These are phyloP conservation scores for Pachliopta kotzebuea DNA, from an alignment of 2,888 invertebrate genomes.

Conservation along the genomic window DNA sequence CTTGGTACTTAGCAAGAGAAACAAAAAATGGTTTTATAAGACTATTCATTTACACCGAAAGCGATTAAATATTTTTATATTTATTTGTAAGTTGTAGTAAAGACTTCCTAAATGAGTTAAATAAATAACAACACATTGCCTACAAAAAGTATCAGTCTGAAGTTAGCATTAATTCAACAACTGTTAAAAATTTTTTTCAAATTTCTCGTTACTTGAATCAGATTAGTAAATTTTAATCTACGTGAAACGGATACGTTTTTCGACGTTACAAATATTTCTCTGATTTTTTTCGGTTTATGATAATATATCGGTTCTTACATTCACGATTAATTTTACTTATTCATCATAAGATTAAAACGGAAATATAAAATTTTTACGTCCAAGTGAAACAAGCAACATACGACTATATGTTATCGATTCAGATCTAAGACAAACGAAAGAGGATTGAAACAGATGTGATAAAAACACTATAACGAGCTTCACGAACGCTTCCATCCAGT, in stretches of 20 bases:
- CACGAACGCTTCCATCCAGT: conserved; percentile 29
- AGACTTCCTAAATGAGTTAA: too few relatives aligned
- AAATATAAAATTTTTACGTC: neutral
- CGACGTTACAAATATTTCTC: too few relatives aligned
- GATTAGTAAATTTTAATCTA: too few relatives aligned
- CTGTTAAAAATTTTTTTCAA: neutral
- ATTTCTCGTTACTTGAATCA: neutral
- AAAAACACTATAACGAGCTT: conserved; percentile 28
- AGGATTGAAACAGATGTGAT: conserved; percentile 24
- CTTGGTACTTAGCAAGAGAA: too few relatives aligned
- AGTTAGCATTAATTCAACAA: neutral
- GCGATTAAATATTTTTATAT: too few relatives aligned
- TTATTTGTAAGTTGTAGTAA: too few relatives aligned
- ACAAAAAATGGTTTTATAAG: too few relatives aligned
- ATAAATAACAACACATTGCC: neutral
- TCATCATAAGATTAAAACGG: neutral
- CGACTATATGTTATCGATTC: neutral
- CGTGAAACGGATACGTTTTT: too few relatives aligned
- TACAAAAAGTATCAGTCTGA: neutral
- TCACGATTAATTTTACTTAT: too few relatives aligned
- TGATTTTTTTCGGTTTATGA: too few relatives aligned
- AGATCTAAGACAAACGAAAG: conserved; percentile 4
- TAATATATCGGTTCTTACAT: too few relatives aligned
- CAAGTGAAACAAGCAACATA: neutral
- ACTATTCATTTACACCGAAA: too few relatives aligned